Percentiles rank a stretch among this genome's conserved stretches.
Conservation (phyloP, 2,113 vertebrate species). For the Callipepla californica region DNA sequence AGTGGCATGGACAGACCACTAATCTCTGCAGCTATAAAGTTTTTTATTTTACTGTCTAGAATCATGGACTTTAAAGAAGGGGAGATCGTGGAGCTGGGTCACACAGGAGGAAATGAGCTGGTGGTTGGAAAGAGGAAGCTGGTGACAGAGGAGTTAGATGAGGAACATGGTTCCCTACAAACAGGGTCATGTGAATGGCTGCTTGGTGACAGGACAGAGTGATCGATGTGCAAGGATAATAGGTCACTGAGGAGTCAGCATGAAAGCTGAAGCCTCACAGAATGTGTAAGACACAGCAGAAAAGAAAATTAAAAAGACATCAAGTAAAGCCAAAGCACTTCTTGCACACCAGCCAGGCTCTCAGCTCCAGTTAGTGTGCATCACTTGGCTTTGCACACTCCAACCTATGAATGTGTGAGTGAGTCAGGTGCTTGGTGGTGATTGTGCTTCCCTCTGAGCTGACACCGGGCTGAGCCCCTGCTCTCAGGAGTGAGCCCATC, state of each 20-base stretch:
- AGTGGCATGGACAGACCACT: neutral
- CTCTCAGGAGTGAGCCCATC: neutral
- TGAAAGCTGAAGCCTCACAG: constrained; percentile 28
- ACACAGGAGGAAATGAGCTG: neutral
- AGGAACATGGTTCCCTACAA: neutral
- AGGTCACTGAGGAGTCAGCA: constrained; percentile 6
- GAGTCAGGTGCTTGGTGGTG: neutral
- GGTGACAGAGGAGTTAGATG: neutral
- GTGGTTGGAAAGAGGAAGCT: neutral
- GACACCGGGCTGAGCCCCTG: neutral
- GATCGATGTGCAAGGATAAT: neutral
- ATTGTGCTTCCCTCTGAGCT: neutral
- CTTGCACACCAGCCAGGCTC: neutral
- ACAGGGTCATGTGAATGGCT: constrained; percentile 21
- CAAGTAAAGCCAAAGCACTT: neutral
- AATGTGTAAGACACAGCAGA: neutral
- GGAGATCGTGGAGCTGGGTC: neutral
- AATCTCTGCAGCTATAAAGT: neutral
- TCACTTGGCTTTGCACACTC: neutral
- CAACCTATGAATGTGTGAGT: accelerated
- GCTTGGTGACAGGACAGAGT: constrained; percentile 24
- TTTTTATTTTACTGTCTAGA: neutral
- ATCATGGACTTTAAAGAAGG: neutral
- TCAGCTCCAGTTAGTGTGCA: accelerated
- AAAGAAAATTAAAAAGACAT: neutral